Base-by-base conservation (phyloP, 2,113 vertebrate species). In the Zonotrichia leucophrys region DNA sequence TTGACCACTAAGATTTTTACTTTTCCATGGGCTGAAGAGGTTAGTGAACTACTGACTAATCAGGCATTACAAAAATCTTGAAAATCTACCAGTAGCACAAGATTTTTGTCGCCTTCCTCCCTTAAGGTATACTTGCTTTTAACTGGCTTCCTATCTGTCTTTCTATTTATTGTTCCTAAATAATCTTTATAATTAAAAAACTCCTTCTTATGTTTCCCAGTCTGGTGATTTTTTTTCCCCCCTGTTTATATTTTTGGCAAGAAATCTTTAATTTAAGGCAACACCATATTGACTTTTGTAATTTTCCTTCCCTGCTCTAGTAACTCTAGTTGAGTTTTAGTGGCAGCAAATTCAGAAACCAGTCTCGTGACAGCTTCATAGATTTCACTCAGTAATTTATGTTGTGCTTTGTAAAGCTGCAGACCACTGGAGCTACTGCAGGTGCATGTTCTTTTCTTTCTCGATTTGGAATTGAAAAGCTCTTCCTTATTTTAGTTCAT, bases 331-430 rank as follows among this genome's bases (percentile, higher is more conserved):
- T 31, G n/a, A 90, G 52, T 64, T 87, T 84, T 25, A 53, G 44
- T 56, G 53, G 41, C 67, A 80, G 30, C 72, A 69, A 22, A 30
- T 79, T 93, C 56, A 85, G 66, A 78, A 81, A 52, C 25, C 37
- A 41, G 20, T 58, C 58, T 62, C 60, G 27, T 76, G 68, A 66
- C 64, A 79, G 62, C 75, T 62, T 92, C 74, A 73, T 59, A 74
- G 55, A 94, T 92, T 94, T 91, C 46, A 53, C 27, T 53, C n/a
- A 73, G 52, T 73, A 90, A 93, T 89, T 90, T 56, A 41, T 52
- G 20, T 62, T 63, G 49, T 58, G 22, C 53, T 77, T 94, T 94
- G 24, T 82, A 63, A 77, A 91, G 63, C 67, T 69, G 39, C 44
- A 86, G 66, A 50, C 33, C 42, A 62, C 23, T 78, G 78, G 53